These are phyloP conservation scores for Psephotus haematonotus DNA, from an alignment of 2,113 vertebrate species.

Conservation along the genomic window DNA sequence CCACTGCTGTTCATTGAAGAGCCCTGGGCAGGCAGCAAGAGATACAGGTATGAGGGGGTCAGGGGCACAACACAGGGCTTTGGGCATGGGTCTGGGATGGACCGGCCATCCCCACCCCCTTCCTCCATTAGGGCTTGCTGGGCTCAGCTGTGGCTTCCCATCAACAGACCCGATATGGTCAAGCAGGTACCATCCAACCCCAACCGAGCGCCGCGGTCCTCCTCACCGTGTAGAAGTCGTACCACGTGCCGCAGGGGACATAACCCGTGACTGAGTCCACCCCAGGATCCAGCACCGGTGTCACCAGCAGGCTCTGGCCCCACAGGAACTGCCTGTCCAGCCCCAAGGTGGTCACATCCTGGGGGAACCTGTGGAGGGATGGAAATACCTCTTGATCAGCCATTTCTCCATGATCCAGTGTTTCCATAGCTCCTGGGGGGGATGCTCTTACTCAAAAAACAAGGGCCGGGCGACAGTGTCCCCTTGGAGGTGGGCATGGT, in stretches of 20 bases:
- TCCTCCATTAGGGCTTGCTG: not conserved
- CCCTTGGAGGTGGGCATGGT: slow-evolving; percentile 80
- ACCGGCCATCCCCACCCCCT: not conserved
- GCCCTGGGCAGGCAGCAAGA: slow-evolving; percentile 54
- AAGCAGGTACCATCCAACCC: fast-evolving
- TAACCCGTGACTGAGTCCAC: slow-evolving; percentile 79
- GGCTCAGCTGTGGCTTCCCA: not conserved
- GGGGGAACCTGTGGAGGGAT: slow-evolving; percentile 73
- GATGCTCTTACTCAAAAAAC: slow-evolving; percentile 84
- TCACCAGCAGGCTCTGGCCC: slow-evolving; percentile 85
- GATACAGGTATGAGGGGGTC: fast-evolving
- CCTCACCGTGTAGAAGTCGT: slow-evolving; percentile 85
- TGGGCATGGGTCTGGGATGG: fast-evolving
- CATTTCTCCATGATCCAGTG: fast-evolving
- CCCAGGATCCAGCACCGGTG: slow-evolving; percentile 80
- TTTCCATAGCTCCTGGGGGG: fast-evolving
- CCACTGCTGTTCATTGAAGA: slow-evolving; percentile 77
- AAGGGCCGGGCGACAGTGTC: slow-evolving; percentile 83
- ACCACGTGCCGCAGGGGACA: slow-evolving; percentile 84
- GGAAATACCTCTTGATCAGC: fast-evolving
- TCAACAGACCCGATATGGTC: fast-evolving
- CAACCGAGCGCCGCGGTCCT: fast-evolving
- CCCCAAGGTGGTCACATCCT: slow-evolving; percentile 74
- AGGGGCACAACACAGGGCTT: fast-evolving
- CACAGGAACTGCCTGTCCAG: slow-evolving; percentile 87